phyloP scores from a whole-genome alignment of 2,797 vertebrate genomes.

The Poeciliopsis presidionis region DNA sequence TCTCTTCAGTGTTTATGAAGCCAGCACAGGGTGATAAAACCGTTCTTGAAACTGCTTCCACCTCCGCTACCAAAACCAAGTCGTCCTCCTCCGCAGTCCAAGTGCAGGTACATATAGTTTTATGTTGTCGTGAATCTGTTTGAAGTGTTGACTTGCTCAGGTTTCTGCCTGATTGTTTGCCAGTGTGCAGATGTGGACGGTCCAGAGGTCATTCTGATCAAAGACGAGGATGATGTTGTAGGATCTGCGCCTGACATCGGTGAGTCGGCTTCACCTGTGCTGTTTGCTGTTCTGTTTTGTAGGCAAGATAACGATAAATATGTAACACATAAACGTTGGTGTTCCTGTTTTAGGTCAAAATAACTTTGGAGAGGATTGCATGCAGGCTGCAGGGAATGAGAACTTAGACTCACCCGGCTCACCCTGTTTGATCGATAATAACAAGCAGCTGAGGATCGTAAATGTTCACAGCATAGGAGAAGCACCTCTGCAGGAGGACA shows the following conservation, averaged over 20 bases:
- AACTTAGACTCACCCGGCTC: conserved; percentile 34
- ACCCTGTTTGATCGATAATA: conserved; percentile 29
- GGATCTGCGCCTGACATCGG: conserved; percentile 47
- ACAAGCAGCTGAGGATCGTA: conserved; percentile 60
- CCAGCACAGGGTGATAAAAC: conserved; percentile 34
- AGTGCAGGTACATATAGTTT: conserved; percentile 40
- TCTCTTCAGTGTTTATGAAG: conserved; percentile 47
- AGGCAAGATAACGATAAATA: neutral
- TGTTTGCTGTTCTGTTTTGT: neutral
- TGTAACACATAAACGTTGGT: neutral
- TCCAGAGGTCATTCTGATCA: conserved; percentile 77
- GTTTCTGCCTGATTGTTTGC: neutral
- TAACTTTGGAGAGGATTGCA: conserved; percentile 31
- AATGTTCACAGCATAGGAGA: conserved; percentile 67
- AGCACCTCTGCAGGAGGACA: conserved; percentile 58
- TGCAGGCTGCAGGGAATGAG: conserved; percentile 22
- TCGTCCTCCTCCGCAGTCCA: conserved; percentile 16
- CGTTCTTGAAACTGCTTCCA: conserved; percentile 15
- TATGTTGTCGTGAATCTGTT: neutral
- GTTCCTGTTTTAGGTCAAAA: conserved; percentile 37
- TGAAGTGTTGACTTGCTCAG: neutral
- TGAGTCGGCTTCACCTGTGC: conserved; percentile 23
- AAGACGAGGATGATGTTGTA: conserved; percentile 75
- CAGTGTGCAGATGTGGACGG: conserved; percentile 61
- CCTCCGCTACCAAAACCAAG: conserved; percentile 37